Base-by-base conservation (phyloP, 1,140 invertebrate species). In the Stegodyphus mimosarum region DNA sequence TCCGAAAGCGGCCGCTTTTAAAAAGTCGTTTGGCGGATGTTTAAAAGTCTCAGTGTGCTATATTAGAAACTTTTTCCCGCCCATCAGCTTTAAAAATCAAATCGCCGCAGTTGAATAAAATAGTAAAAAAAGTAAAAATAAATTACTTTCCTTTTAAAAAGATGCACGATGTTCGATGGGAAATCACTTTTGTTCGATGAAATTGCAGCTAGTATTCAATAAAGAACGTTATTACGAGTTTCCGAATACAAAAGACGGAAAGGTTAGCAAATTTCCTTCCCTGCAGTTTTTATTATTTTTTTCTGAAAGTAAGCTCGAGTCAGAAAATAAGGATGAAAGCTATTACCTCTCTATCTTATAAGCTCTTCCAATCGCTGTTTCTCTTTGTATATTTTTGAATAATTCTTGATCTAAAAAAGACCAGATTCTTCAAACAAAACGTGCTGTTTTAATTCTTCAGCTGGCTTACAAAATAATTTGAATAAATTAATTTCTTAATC, bases 121-220 rank as follows among this genome's bases (percentile, higher is more conserved):
- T 66, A 73, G 69, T 11, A 75, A 70, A 70, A 83, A 79, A 60
- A 55, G 73, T 52, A 69, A 70, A 83, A 83, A 83, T 76, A 83
- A 83, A 83, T 83, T 83, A 83, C 81, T 83, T 83, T 83, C 72
- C 81, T 83, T 83, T 83, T 83, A 83, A 83, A 33, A 83, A 83
- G 79, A 83, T 75, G 81, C 81, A 83, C 81, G 81, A 83, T 83
- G 81, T 83, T 83, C 64, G 81, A 83, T 75, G 81, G 72, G 73
- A 83, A 83, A 83, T 83, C 81, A 83, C 81, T 83, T 83, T 83
- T 83, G 81, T 83, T 83, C 81, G 81, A 83, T 83, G 81, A 83
- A 83, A 83, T 83, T 83, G 81, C 81, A 83, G 81, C 71, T 63
- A 51, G 81, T 83, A 83, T 83, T 83, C 81, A 83, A 83, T 83